A percentile compares a stretch with the other conserved stretches of the same genome.
Conservation (phyloP, 2,797 vertebrate genomes). For the Echiichthys vipera region DNA sequence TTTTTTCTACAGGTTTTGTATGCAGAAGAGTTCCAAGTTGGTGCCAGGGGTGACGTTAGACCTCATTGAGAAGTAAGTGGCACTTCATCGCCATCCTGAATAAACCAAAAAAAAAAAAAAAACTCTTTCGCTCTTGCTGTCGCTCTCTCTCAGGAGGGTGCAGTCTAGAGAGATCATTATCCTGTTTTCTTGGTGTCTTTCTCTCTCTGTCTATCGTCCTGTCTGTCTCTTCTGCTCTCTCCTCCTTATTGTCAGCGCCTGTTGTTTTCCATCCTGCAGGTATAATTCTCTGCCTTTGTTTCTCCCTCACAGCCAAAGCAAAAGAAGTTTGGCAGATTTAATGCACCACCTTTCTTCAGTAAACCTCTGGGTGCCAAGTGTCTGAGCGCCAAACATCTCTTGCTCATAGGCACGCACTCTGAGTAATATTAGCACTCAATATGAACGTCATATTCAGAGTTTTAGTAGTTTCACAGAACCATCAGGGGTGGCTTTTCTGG, state of each 20-base stretch:
- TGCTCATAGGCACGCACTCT: slow-evolving; percentile 59
- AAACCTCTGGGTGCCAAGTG: slow-evolving; percentile 52
- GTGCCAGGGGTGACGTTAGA: slow-evolving; percentile 98
- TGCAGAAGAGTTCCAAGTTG: slow-evolving; percentile 98
- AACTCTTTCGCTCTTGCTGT: not conserved
- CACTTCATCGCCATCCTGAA: slow-evolving; percentile 9
- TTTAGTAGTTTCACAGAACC: slow-evolving; percentile 54
- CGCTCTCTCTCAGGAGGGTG: slow-evolving; percentile 11
- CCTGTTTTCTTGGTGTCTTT: slow-evolving; percentile 10
- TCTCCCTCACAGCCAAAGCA: slow-evolving; percentile 45
- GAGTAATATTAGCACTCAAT: slow-evolving; percentile 57
- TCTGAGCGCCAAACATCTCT: slow-evolving; percentile 52
- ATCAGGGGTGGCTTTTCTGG: not conserved
- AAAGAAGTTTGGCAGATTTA: slow-evolving; percentile 72
- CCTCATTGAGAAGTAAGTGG: slow-evolving; percentile 97
- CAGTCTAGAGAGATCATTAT: slow-evolving; percentile 46
- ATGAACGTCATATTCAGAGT: slow-evolving; percentile 55
- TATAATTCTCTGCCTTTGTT: slow-evolving; percentile 64
- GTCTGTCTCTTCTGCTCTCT: slow-evolving; percentile 4
- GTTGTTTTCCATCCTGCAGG: slow-evolving; percentile 60
- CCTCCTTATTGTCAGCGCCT: slow-evolving; percentile 26
- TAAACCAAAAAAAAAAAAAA: not conserved
- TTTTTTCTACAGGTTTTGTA: slow-evolving; percentile 91
- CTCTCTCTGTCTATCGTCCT: slow-evolving; percentile 12
- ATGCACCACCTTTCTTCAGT: slow-evolving; percentile 61